A percentile compares a stretch with the other conserved stretches of the same genome.
Evolutionary conservation across 2,888 invertebrate genomes (phyloP).

Genomic region (Eulithis prunata): DNA sequence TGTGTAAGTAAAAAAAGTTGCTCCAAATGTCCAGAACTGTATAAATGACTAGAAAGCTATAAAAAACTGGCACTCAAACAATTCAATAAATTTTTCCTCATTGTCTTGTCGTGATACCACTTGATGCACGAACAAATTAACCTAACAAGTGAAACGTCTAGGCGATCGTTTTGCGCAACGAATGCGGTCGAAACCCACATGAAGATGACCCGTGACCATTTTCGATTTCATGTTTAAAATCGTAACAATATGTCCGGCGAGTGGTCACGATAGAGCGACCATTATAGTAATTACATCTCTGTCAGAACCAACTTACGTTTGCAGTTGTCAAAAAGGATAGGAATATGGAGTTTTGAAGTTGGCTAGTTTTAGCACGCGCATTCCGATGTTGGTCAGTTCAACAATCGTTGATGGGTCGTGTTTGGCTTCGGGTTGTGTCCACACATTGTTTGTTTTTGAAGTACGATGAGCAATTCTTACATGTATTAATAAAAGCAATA

Average conservation of each 20-base stretch:
- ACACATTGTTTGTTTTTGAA: conserved; percentile 72
- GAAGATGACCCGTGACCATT: conserved; percentile 74
- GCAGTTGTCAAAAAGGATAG: conserved; percentile 42
- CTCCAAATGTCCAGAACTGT: too few species aligned
- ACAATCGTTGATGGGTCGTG: conserved; percentile 79
- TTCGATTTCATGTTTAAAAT: conserved; percentile 79
- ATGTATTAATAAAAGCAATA: too few species aligned
- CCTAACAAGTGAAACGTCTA: conserved; percentile 66
- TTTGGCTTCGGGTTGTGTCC: conserved; percentile 72
- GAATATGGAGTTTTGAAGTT: conserved; percentile 44
- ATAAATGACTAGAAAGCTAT: too few species aligned
- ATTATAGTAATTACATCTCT: conserved; percentile 76
- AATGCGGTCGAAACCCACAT: conserved; percentile 55
- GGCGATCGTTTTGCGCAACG: conserved; percentile 67
- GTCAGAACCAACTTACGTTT: conserved; percentile 53
- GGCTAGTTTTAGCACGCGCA: conserved; percentile 44
- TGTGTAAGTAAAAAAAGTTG: too few species aligned
- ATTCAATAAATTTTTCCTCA: conserved; percentile 30
- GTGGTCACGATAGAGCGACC: conserved; percentile 73
- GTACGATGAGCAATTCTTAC: conserved; percentile 51
- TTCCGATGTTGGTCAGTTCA: conserved; percentile 59
- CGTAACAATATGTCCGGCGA: conserved; percentile 74
- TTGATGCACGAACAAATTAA: conserved; percentile 51
- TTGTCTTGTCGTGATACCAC: conserved; percentile 53
- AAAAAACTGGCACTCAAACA: background rate